Percentiles rank a stretch among this genome's conserved stretches.
phyloP scores from a whole-genome alignment of 2,888 invertebrate genomes.

The Sceliomorpha sp. region DNA sequence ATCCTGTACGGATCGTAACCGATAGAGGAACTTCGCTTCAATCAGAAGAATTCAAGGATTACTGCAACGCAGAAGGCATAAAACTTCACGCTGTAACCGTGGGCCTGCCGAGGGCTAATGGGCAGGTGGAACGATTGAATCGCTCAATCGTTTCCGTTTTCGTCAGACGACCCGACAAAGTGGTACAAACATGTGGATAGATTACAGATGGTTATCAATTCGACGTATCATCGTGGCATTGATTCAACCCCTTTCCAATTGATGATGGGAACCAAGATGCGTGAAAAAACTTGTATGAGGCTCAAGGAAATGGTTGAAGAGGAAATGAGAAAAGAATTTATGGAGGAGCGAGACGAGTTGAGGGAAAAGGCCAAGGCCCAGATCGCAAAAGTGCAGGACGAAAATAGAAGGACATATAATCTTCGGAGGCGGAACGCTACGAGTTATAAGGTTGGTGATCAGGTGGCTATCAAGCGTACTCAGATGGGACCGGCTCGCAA shows the following conservation, averaged over 20 bases:
- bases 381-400: conserved; percentile 46
- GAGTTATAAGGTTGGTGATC: conserved; percentile 52
- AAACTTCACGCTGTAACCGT: conserved; percentile 9
- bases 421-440: conserved; percentile 15
- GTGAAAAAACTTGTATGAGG: neutral
- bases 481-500: conserved; percentile 58
- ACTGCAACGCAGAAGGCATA: conserved; percentile 16
- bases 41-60: conserved; percentile 21
- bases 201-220: conserved; percentile 20
- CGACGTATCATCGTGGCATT: conserved; percentile 32
- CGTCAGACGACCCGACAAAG: conserved; percentile 16
- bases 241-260: conserved; percentile 30
- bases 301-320: neutral
- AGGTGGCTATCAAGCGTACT: conserved; percentile 71
- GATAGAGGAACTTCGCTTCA: conserved; percentile 26
- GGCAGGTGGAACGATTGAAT: conserved; percentile 33
- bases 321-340: neutral
- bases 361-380: conserved; percentile 25
- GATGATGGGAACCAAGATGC: conserved; percentile 19
- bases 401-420: conserved; percentile 45
- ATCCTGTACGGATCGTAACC: conserved; percentile 12
- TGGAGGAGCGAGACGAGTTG: neutral
- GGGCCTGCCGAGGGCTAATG: conserved; percentile 26
- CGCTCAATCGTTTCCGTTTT: conserved; percentile 22
- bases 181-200: conserved; percentile 25